A percentile compares a stretch with the other conserved stretches of the same genome.
Conservation (phyloP, 1,140 invertebrate species). For the Caenorhabditis inopinata region DNA sequence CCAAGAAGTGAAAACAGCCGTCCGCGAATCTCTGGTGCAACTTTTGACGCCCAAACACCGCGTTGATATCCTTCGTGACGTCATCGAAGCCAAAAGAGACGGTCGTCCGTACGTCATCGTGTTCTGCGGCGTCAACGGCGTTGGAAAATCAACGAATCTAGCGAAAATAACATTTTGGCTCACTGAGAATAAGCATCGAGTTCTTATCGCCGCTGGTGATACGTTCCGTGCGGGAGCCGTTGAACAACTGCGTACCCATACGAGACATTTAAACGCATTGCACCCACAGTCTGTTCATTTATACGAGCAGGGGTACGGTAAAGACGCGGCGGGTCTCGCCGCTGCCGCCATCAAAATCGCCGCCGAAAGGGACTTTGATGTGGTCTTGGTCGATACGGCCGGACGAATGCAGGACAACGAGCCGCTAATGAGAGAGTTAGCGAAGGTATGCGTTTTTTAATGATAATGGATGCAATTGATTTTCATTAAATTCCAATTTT, state of each 20-base stretch:
- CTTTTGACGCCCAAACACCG: constrained; percentile 89
- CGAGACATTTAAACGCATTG: constrained; percentile 86
- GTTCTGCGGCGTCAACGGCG: constrained; percentile 99
- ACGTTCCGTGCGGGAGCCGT: constrained; percentile 98
- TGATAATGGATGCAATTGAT: no score
- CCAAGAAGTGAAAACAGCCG: constrained; percentile 88
- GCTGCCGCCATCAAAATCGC: constrained; percentile 88
- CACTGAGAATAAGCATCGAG: constrained; percentile 92
- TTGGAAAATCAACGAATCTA: constrained; percentile 98
- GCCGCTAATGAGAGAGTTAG: constrained; percentile 90
- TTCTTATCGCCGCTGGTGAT: constrained; percentile 97
- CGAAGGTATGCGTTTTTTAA: no score
- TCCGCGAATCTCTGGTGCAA: constrained; percentile 68
- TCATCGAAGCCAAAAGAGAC: constrained; percentile 80
- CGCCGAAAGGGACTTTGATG: constrained; percentile 80
- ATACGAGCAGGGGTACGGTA: constrained; percentile 98
- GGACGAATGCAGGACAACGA: constrained; percentile 99
- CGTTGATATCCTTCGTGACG: constrained; percentile 94
- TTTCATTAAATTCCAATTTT: not conserved
- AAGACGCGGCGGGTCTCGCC: constrained; percentile 95
- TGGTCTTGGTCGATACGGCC: constrained; percentile 94
- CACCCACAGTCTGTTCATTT: constrained; percentile 89
- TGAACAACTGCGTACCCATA: constrained; percentile 94
- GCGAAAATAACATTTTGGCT: constrained; percentile 99
- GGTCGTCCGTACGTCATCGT: constrained; percentile 88